Percentiles rank a stretch among this genome's conserved stretches.
These are phyloP conservation scores for Cantharis lateralis DNA, from an alignment of 2,888 invertebrate species.

Conservation along the genomic window DNA sequence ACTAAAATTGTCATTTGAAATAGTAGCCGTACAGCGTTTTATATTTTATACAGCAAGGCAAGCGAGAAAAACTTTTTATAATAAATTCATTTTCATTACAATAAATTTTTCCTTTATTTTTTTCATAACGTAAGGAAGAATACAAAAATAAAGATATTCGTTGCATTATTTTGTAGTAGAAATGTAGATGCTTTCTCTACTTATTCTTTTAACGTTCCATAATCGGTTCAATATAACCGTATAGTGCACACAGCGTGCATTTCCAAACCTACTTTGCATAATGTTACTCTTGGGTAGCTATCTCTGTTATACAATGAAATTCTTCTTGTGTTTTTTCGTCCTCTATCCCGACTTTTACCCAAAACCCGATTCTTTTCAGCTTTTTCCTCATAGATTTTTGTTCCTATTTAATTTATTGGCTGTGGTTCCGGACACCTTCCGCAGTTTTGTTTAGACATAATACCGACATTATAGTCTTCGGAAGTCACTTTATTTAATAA, in stretches of 20 bases:
- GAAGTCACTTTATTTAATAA: conserved; percentile 36
- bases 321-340: conserved; percentile 47
- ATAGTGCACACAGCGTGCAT: conserved; percentile 35
- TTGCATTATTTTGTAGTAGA: not conserved
- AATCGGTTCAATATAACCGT: conserved; percentile 36
- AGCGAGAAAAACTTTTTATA: not conserved
- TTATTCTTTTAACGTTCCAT: conserved; percentile 23
- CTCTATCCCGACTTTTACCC: conserved; percentile 43
- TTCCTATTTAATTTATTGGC: conserved; percentile 40
- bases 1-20: not conserved
- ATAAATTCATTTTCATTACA: not conserved
- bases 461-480: conserved; percentile 29
- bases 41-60: not conserved
- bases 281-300: conserved; percentile 51
- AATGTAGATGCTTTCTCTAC: not conserved
- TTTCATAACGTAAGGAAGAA: not conserved
- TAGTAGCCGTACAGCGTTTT: not conserved
- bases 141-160: not conserved
- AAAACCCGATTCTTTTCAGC: conserved; percentile 41
- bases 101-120: not conserved
- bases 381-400: conserved; percentile 44
- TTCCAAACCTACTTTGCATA: conserved; percentile 47
- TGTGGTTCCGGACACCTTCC: conserved; percentile 43
- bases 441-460: conserved; percentile 43
- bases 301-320: conserved; percentile 47